Evolutionary conservation across 2,113 vertebrate species (phyloP), one percentile per base, ranked within the genome.

Genomic region (Anolis carolinensis): DNA sequence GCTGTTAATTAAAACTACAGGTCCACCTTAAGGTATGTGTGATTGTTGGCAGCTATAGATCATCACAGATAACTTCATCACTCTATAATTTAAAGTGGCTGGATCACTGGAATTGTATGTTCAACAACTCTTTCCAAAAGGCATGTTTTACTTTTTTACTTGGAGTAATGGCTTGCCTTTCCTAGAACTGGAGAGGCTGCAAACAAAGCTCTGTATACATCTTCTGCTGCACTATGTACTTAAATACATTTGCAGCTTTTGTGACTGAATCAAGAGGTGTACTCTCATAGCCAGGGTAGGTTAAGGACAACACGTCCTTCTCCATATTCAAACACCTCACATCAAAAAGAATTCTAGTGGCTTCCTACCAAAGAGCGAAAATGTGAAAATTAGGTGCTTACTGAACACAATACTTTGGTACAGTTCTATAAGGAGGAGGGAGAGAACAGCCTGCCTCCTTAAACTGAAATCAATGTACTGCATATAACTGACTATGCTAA

Each of bases 401-500:
- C 23, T 82, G 7, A 52, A 20, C 20, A 32, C 32, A 75, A 13
- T 25, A 11, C 11, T 20, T 48, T 21, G 5, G 2, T 48, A 39
- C 30, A 13, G 4, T 16, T 23, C 30, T 52, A 52, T 16, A 82
- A 7, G 20, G 39, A 74, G 55, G 9, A 63, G 1, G 86, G 81
- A 25, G 88, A 79, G 88, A 86, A 5, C 55, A 90, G 80, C 48
- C 9, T 4, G 30, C 25, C 11, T 86, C 65, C 62, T 86, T 81
- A 20, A 63, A 84, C 59, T 23, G 39, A 44, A 81, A 81, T 55
- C 68, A 0, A 1, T 81, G 59, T 89, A 0, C 65, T 84, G 39
- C 0, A 0, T 48, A 1, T 1, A 0, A 67, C 1, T n/a, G n/a
- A n/a, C n/a, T n/a, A 36, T 4, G 34, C 30, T 3, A 34, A 62